Base-by-base conservation (phyloP, 2,888 invertebrate species). In the Clivina fossor region DNA sequence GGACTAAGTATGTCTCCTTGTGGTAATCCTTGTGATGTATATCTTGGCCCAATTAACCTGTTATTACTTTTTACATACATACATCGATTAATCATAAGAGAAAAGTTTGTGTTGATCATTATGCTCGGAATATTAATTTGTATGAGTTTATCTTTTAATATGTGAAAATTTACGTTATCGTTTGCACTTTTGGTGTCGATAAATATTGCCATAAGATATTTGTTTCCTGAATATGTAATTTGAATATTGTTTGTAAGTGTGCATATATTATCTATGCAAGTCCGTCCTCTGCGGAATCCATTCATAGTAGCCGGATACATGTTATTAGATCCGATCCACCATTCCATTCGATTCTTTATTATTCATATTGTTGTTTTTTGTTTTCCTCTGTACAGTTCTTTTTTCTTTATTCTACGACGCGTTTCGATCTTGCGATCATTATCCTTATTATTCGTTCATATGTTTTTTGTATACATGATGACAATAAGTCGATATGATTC, bases 91-190 rank as follows among this genome's bases (percentile, higher is more conserved):
- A 1, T 20, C 3, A 40, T 20, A n/a, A 40, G 2, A 5, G 19
- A 5, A 20, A 40, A 22, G 1, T 22, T 20, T 20, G 9, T 2
- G n/a, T 20, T 19, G 20, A 40, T 20, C 20, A 40, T 3, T 9
- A 4, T 4, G 2, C n/a, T 20, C 4, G 40, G 40, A n/a, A n/a
- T n/a, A n/a, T n/a, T n/a, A n/a, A n/a, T n/a, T n/a, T n/a, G n/a
- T n/a, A n/a, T 9, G n/a, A 40, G 9, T 40, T 40, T 40, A 22
- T 40, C 8, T 11, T 3, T 2, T 20, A 40, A 40, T 20, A 20
- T 40, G 11, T 20, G 19, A 22, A 40, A n/a, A 13, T 19, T 20
- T n/a, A 40, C 40, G n/a, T 40, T 40, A n/a, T 40, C 40, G 24
- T 2, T 22, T 40, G 40, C 22, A 4, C 16, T 16, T 40, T 40